These are phyloP conservation scores for Sphaerodactylus townsendi DNA, from an alignment of 2,113 vertebrate species.

Conservation along the genomic window DNA sequence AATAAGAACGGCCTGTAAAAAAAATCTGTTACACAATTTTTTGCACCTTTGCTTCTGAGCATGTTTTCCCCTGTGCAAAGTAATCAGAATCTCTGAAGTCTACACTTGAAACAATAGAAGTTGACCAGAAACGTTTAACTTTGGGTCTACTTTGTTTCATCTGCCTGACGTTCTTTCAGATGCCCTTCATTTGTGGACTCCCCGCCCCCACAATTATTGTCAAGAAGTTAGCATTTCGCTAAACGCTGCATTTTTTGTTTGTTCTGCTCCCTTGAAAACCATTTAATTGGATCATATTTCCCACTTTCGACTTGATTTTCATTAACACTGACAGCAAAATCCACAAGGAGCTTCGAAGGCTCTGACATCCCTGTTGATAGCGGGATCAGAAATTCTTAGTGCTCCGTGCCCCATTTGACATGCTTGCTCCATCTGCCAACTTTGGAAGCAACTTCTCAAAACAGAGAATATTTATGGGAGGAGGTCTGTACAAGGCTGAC, in stretches of 20 bases:
- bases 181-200: background rate
- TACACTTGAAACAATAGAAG: background rate
- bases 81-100: background rate
- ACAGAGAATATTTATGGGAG: background rate
- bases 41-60: background rate
- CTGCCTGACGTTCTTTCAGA: background rate
- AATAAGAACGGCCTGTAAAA: too few species aligned
- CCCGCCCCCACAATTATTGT: background rate
- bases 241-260: background rate
- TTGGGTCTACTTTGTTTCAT: background rate
- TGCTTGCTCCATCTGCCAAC: background rate
- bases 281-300: constrained; percentile 37
- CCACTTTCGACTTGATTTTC: constrained; percentile 19
- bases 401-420: constrained; percentile 1
- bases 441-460: background rate
- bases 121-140: background rate
- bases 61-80: background rate
- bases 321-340: constrained; percentile 33
- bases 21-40: background rate
- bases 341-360: constrained; percentile 25
- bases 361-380: constrained; percentile 6
- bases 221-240: background rate
- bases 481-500: background rate
- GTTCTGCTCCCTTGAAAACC: constrained; percentile 18
- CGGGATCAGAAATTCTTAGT: background rate